phyloP scores from a whole-genome alignment of 2,113 vertebrate genomes.

The Barbus barbus region DNA sequence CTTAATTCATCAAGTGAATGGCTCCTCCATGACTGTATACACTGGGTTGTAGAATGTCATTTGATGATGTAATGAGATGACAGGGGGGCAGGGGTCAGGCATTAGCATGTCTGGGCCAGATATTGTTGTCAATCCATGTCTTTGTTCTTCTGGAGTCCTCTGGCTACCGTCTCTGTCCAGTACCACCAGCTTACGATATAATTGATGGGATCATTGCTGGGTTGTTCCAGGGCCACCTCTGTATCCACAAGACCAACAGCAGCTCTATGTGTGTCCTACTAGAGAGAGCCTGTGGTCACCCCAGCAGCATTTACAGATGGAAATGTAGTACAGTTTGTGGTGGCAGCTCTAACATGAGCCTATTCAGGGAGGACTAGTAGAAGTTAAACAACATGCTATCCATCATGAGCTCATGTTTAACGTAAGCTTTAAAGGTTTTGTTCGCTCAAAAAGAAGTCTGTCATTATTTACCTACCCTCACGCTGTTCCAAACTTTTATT shows the following conservation, averaged over 20 bases:
- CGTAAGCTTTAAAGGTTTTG: not conserved
- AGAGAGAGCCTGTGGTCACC: not conserved
- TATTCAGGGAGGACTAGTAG: conserved; percentile 11
- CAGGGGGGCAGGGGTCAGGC: not conserved
- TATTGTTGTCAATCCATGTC: conserved; percentile 18
- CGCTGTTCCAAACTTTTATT: not conserved
- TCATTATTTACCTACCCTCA: not conserved
- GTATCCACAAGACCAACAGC: conserved; percentile 23
- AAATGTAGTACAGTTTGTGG: conserved; percentile 16
- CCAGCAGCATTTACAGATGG: not conserved
- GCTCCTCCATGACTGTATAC: not conserved
- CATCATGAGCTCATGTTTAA: conserved; percentile 10
- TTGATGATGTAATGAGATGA: conserved; percentile 21
- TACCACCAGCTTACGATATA: conserved; percentile 59
- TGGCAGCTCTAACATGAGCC: too few relatives aligned
- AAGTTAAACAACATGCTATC: conserved; percentile 5
- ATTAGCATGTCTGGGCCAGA: conserved; percentile 20
- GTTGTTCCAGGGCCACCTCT: conserved; percentile 15
- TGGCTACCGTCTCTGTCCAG: conserved; percentile 23
- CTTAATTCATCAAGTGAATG: not conserved
- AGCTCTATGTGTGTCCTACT: not conserved
- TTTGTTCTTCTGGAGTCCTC: conserved; percentile 23
- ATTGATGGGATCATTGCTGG: conserved; percentile 32
- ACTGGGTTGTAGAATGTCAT: conserved; percentile 26
- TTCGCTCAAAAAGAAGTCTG: not conserved